Percentiles rank a stretch among this genome's conserved stretches.
phyloP scores from a whole-genome alignment of 1,140 invertebrate species.

The Lithobius niger region DNA sequence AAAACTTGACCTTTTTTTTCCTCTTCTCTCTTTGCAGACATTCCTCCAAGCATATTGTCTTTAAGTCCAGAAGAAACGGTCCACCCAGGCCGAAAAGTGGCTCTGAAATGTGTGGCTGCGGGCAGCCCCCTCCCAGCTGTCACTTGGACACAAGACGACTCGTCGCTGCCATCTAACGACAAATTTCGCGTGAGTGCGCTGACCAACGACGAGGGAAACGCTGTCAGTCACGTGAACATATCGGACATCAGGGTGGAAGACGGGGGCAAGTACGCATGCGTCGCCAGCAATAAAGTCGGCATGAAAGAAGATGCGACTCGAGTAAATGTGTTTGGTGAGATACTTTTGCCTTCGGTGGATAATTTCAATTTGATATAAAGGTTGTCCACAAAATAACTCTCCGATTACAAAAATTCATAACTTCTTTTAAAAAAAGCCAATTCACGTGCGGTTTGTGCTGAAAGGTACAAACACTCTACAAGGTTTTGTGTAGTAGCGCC shows the following conservation, averaged over 20 bases:
- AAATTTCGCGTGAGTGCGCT: constrained; percentile 25
- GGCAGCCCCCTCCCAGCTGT: constrained; percentile 17
- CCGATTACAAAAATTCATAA: no score
- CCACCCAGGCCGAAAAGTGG: constrained; percentile 12
- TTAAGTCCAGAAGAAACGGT: constrained; percentile 8
- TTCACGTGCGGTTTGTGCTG: no score
- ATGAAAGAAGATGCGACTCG: constrained; percentile 23
- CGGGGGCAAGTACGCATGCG: constrained; percentile 33
- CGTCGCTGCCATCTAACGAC: constrained; percentile 21
- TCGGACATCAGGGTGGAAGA: constrained; percentile 28
- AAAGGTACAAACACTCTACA: no score
- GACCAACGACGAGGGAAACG: constrained; percentile 25
- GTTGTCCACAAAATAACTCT: no score
- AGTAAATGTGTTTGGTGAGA: constrained; percentile 27
- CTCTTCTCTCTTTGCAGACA: no score
- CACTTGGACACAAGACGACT: constrained; percentile 32
- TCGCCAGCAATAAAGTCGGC: constrained; percentile 30
- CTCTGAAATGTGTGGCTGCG: constrained; percentile 14
- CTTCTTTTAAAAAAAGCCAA: no score
- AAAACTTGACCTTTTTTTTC: no score
- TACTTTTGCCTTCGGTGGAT: no score
- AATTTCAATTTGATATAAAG: no score
- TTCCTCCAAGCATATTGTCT: constrained; percentile 2
- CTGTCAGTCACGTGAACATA: constrained; percentile 35
- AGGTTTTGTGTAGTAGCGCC: no score